Evolutionary conservation across 2,797 vertebrate genomes (phyloP).

Genomic region (Potorous gilbertii): DNA sequence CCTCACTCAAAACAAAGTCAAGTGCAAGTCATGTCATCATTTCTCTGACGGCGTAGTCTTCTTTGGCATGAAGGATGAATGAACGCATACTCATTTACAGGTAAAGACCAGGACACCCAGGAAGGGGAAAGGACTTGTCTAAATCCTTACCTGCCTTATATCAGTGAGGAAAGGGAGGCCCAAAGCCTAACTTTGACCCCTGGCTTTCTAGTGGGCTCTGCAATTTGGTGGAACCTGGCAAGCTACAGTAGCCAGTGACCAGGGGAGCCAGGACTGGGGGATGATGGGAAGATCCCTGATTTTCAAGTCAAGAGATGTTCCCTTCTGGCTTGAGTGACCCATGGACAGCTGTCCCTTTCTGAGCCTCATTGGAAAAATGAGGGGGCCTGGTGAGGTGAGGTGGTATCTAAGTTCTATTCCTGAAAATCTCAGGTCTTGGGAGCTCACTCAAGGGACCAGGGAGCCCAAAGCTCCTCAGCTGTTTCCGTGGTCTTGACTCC

Average conservation of each 20-base stretch:
- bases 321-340: too few relatives aligned
- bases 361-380: not conserved
- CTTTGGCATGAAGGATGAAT: too few relatives aligned
- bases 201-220: too few relatives aligned
- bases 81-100: too few relatives aligned
- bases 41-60: too few relatives aligned
- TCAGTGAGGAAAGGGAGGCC: not conserved
- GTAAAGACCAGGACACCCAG: not conserved
- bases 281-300: too few relatives aligned
- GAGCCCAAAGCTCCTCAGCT: not conserved
- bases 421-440: not conserved
- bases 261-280: not conserved
- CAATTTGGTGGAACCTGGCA: too few relatives aligned
- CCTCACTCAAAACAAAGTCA: too few relatives aligned
- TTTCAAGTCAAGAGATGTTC: too few relatives aligned
- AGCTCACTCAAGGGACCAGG: not conserved
- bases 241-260: not conserved
- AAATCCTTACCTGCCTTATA: too few relatives aligned
- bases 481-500: slow-evolving; percentile 46
- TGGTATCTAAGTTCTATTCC: too few relatives aligned
- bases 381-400: not conserved
- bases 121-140: not conserved
- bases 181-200: not conserved
- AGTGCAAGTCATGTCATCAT: too few relatives aligned
- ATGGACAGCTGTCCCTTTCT: not conserved